Base-by-base conservation (phyloP, 2,888 invertebrate species). In the Drosophila testacea region DNA sequence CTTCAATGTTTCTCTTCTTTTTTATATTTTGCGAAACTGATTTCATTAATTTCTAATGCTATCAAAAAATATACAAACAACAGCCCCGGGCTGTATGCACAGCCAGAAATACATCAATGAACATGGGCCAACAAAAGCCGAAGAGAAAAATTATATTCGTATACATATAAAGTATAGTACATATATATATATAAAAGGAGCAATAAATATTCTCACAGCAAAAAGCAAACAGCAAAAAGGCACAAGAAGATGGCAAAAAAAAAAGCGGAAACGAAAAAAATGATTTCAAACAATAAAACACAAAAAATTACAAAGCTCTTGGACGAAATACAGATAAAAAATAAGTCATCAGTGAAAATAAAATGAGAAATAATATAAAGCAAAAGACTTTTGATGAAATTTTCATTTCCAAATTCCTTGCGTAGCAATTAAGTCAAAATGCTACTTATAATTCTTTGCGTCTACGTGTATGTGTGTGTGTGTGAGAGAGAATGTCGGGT, bases 11-110 rank as follows among this genome's bases (percentile, higher is more conserved):
- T 16, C 10, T 36, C 42, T 10, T 38, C 6, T 30, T 42, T 62
- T 42, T 30, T 59, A 66, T 51, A 75, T 68, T 83, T 76, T 60
- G 32, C 46, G 42, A 69, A 74, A 69, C 74, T 88, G 87, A 85
- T 88, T 85, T 85, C 88, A 85, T 85, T 88, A 86, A 88, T 85
- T 85, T 88, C 84, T 85, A 83, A 85, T 88, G 79, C 79, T 69
- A 73, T 73, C 82, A 81, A 69, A 76, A 80, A 76, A 86, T 77
- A 77, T 69, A 71, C 57, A 69, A 62, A 68, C 59, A 77, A 86
- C 60, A 61, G 79, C 84, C 71, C 27, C 47, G 27, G 56, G 86
- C 50, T 75, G 59, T 79, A 69, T 68, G 59, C 59, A 66, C 69
- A 71, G 50, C 66, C 61, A 63, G 50, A 64, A 61, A 72, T 63